Percentiles rank a stretch among this genome's conserved stretches.
Conservation (phyloP, 2,797 vertebrate species). For the Callimico goeldii region DNA sequence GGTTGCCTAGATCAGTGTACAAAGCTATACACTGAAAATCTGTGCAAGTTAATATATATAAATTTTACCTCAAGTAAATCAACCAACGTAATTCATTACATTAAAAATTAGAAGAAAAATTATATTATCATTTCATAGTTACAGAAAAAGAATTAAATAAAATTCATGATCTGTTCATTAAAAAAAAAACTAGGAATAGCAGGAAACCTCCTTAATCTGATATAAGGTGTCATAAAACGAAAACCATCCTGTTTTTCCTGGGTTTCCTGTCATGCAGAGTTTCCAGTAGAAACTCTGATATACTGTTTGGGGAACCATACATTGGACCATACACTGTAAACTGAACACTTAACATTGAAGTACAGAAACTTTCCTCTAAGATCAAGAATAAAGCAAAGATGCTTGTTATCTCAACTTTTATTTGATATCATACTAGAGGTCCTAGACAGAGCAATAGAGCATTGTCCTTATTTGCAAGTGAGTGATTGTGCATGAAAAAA, state of each 20-base stretch:
- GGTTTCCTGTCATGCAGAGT: too few species aligned
- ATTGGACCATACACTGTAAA: background rate
- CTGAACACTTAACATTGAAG: background rate
- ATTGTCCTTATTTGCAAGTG: background rate
- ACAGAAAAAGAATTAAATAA: constrained; percentile 11
- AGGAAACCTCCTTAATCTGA: background rate
- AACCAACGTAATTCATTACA: background rate
- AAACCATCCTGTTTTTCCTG: too few species aligned
- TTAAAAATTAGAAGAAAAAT: constrained; percentile 53
- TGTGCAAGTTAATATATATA: background rate
- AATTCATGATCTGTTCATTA: background rate
- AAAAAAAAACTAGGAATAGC: constrained; percentile 19
- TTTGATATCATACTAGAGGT: background rate
- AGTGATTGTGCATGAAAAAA: background rate
- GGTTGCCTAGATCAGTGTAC: background rate
- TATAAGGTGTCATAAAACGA: background rate
- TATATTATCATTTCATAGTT: background rate
- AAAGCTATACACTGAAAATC: background rate
- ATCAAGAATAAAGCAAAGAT: background rate
- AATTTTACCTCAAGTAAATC: background rate
- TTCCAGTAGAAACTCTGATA: too few species aligned
- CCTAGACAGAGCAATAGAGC: background rate
- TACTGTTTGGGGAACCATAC: too few species aligned
- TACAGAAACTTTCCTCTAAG: background rate
- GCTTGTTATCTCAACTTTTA: background rate